Conservation (phyloP, 2,113 vertebrate species). For the Chunga burmeisteri region DNA sequence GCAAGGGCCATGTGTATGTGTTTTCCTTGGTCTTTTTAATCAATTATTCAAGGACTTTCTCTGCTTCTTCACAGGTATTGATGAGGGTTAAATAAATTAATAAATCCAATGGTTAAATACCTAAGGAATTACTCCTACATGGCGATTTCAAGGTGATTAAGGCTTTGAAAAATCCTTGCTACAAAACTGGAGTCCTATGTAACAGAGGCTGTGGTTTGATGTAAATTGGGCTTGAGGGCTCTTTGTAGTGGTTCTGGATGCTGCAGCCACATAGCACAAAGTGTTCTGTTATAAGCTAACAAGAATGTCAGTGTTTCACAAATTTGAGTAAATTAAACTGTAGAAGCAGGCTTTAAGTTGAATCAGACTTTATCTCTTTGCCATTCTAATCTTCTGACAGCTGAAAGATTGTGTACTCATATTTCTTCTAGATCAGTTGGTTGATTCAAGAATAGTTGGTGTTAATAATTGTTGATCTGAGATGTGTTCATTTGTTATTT, state of each 20-base stretch:
- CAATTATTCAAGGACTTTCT: not conserved
- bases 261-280: not conserved
- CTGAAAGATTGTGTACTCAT: not conserved
- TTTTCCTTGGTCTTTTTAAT: not conserved
- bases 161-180: not conserved
- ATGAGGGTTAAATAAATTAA: not conserved
- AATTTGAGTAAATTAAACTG: not conserved
- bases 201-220: not conserved
- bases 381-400: not conserved
- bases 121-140: not conserved
- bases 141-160: not conserved
- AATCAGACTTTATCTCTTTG: not conserved
- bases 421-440: not conserved
- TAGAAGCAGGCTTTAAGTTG: not conserved
- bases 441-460: not conserved
- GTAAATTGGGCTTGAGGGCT: not conserved
- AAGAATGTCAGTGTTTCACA: not conserved
- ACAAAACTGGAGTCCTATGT: not conserved
- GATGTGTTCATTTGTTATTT: not conserved
- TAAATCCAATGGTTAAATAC: not conserved
- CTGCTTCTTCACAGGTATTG: not conserved
- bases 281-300: not conserved
- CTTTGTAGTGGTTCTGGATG: not conserved
- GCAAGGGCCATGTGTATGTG: not conserved
- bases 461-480: not conserved